A percentile compares a stretch with the other conserved stretches of the same genome.
Evolutionary conservation across 1,140 invertebrate genomes (phyloP).

Genomic region (Brachionus plicatilis): DNA sequence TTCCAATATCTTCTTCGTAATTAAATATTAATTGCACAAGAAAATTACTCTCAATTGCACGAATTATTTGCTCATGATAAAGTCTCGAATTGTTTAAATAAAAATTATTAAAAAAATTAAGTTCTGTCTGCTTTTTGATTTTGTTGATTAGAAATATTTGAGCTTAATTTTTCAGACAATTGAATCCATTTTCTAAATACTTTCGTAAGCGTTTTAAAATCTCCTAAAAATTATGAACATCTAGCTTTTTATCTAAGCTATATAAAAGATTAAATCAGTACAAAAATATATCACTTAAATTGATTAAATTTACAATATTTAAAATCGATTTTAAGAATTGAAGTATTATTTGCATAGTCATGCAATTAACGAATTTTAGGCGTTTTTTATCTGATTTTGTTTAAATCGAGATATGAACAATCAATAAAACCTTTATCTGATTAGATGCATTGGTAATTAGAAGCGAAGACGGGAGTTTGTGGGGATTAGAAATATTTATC

Average conservation of each 20-base stretch:
- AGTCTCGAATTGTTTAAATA: not conserved
- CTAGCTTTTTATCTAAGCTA: not conserved
- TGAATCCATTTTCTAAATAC: not conserved
- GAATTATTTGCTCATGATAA: not conserved
- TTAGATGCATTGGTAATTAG: not conserved
- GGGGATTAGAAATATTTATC: not conserved
- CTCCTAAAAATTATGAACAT: not conserved
- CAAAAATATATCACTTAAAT: not conserved
- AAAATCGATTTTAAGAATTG: not conserved
- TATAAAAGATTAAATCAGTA: not conserved
- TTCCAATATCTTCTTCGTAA: not conserved
- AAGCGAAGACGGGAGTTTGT: not conserved
- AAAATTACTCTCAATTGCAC: not conserved
- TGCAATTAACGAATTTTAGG: not conserved
- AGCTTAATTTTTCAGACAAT: not conserved
- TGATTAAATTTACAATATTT: not conserved
- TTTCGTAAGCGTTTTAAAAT: not conserved
- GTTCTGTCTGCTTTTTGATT: not conserved
- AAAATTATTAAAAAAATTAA: not conserved
- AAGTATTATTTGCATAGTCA: not conserved
- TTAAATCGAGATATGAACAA: not conserved
- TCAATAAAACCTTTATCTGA: not conserved
- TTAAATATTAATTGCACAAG: not conserved
- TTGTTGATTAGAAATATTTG: not conserved
- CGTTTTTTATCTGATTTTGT: not conserved